Base-by-base conservation (phyloP, 1,140 invertebrate genomes). In the Megathymus violae region DNA sequence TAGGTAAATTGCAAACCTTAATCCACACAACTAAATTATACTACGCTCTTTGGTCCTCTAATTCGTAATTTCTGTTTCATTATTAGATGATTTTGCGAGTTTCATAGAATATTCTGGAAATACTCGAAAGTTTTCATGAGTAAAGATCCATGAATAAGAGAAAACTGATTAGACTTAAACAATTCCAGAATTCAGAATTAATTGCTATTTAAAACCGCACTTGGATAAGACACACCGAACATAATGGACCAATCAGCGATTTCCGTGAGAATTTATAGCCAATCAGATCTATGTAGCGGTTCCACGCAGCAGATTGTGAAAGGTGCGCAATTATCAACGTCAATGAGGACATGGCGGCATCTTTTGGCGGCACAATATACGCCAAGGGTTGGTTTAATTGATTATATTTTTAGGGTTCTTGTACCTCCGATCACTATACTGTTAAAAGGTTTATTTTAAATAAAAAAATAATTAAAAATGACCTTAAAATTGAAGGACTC, bases 181-280 rank as follows among this genome's bases (percentile, higher is more conserved):
- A 31, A 31, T 31, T 31, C 27, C 9, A 31, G 9, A 9, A 4
- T 31, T 31, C 27, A 31, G 27, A 31, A 31, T 31, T 31, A 31
- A 31, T 31, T 4, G 9, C 27, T 31, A 31, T 31, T 31, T 31
- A 31, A 31, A 44, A 62, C 60, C 47, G 11, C 27, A 31, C 4
- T 31, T 9, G 27, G 27, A 31, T 31, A 31, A 31, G 9, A 31
- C 62, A 9, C 38, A 27, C 22, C 51, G 22, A 54, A 54, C 50
- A 46, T 17, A 38, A 44, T 34, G 43, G 50, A 64, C 69, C 71
- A 74, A 77, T 77, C 71, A 74, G 43, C 27, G 47, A 16, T 51
- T 16, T 14, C 52, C 17, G 48, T 31, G 54, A 52, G 60, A 72
- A 74, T 77, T 77, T 74, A 71, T 64, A 77, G 69, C 71, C 75